A percentile compares a stretch with the other conserved stretches of the same genome.
These are phyloP conservation scores for Benthosema pterotum DNA, from an alignment of 2,797 vertebrate species.

Conservation along the genomic window DNA sequence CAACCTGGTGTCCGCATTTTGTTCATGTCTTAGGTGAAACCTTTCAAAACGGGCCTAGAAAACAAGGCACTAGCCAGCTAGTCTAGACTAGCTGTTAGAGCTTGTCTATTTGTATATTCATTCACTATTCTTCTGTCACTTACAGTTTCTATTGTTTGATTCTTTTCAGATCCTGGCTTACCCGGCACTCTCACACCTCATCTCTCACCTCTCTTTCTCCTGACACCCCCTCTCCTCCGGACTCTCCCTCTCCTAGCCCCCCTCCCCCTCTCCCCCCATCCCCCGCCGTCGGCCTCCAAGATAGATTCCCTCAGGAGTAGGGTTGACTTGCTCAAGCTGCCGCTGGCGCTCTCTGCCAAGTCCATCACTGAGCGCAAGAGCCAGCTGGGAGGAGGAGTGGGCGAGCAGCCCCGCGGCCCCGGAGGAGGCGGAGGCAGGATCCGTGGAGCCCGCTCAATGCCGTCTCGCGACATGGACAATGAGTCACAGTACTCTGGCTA, in stretches of 20 bases:
- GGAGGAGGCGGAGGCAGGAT: constrained; percentile 75
- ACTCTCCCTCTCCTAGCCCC: constrained; percentile 18
- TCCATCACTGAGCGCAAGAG: constrained; percentile 83
- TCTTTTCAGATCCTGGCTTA: constrained; percentile 39
- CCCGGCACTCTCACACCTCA: constrained; percentile 32
- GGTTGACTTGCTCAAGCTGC: constrained; percentile 94
- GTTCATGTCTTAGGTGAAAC: no score
- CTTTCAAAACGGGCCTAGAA: background rate
- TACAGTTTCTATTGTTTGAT: background rate
- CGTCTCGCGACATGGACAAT: constrained; percentile 90
- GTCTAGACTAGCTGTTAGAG: no score
- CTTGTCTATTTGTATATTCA: no score
- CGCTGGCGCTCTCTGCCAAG: constrained; percentile 86
- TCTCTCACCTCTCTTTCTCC: constrained; percentile 48
- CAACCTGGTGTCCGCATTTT: no score
- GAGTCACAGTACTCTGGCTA: constrained; percentile 95
- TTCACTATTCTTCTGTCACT: background rate
- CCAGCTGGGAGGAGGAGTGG: constrained; percentile 86
- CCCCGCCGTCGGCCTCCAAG: constrained; percentile 82
- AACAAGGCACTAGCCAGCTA: no score
- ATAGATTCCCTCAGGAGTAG: constrained; percentile 99
- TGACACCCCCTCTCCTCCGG: constrained; percentile 11
- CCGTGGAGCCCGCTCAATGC: constrained; percentile 68
- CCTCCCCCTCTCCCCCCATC: constrained; percentile 56
- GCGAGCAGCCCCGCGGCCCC: constrained; percentile 55